Evolutionary conservation across 1,140 invertebrate species (phyloP), one percentile per base, ranked within the genome.

Genomic region (Procambarus virginalis): DNA sequence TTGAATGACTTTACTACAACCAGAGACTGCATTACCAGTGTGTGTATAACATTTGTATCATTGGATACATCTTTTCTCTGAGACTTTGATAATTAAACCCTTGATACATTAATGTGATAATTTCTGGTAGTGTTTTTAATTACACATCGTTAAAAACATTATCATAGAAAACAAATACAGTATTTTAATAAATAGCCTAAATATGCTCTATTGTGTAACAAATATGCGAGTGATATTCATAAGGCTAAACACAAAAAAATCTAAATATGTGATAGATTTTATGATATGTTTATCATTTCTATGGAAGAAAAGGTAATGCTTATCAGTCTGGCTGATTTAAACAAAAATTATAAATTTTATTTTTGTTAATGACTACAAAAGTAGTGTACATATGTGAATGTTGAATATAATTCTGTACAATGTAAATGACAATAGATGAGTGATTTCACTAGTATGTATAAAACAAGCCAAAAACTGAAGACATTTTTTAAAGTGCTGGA

Each of bases 301-400:
- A 9, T 75, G 82, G 82, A 73, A 51, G 68, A 75, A 73, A 73
- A 68, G 82, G 82, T 84, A 84, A 84, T 84, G 82, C 82, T 34
- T 82, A 10, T 73, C 64, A 75, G 82, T 84, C 82, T 55, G 68
- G 49, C 76, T 84, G 82, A 84, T 75, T 75, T 49, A 22, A 73
- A 51, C 80, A 55, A 34, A 84, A 64, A 75, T 17, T 51, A 75
- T 20, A 75, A 58, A 84, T 75, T 68, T 64, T 84, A 84, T 84
- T 84, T 84, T 84, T 84, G 82, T 55, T 83, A 83, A 83, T 58
- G 70, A 64, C 68, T 75, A 14, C n/a, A 84, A 75, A 78, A 49
- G 17, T 64, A 64, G 60, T 64, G 60, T 64, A 64, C 60, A 64
- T 48, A 49, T 48, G 51, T 78, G 49, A 45, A 48, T 70, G 68